Evolutionary conservation across 2,888 invertebrate species (phyloP), one percentile per base, ranked within the genome.

Genomic region (Andrena haemorrhoa): DNA sequence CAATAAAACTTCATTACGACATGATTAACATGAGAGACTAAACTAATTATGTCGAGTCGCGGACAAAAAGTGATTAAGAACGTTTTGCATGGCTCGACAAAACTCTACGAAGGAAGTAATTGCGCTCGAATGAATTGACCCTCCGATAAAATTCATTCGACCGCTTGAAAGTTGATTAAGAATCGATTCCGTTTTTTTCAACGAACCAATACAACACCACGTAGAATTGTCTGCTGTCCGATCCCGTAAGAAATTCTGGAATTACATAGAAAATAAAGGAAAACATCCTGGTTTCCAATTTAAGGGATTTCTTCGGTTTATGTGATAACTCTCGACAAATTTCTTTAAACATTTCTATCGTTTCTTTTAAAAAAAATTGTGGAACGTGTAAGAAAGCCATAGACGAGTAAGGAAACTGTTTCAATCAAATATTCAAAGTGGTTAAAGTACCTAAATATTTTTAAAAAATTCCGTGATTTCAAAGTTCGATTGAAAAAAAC

Each of bases 161-260:
- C 26, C 66, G 63, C 51, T 51, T 64, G 47, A 66, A 71, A 68
- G 66, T 80, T 76, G 80, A 75, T 80, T 80, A 74, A 75, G 75
- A 72, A 80, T 80, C 80, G 75, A 80, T 80, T 76, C 61, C 41
- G 47, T 23, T 29, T 76, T 65, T 66, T 72, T 64, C 51, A 10
- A 49, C 53, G 23, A 53, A 69, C 56, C 26, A 58, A 41, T 33
- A 61, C 60, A 60, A 65, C 61, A 58, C 47, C 53, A 41, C 26
- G 10, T 64, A 66, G 33, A 63, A 80, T 58, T 64, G 31, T 41
- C 49, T 35, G n/a, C 53, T 41, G 53, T 64, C 16, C 23, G 10
- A n/a, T 31, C 20, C 10, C 31, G 23, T 56, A 65, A 49, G 70
- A 60, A 61, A 12, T 71, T 41, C 47, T 35, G 60, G 16, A 71